Evolutionary conservation across 2,113 vertebrate genomes (phyloP).

Genomic region (Gorilla gorilla): DNA sequence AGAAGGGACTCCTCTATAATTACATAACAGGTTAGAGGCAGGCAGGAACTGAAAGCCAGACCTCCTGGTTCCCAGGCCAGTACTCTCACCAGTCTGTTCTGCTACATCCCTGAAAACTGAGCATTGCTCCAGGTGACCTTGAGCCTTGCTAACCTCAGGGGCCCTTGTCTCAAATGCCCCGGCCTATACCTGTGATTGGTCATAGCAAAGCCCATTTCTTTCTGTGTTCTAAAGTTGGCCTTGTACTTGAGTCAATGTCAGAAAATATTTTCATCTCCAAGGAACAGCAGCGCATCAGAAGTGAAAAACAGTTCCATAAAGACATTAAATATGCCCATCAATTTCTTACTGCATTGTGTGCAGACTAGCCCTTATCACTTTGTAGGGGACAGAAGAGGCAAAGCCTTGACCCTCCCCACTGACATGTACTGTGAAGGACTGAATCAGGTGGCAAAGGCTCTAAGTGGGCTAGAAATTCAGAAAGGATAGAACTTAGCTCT

Average conservation of each 20-base stretch:
- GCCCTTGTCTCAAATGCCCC: not conserved
- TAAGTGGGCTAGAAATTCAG: not conserved
- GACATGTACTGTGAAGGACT: not conserved
- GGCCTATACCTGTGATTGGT: not conserved
- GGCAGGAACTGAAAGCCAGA: not conserved
- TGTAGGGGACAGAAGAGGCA: not conserved
- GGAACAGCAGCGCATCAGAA: not conserved
- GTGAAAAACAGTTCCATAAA: slow-evolving; percentile 9
- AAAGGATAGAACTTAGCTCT: not conserved
- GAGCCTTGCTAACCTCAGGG: not conserved
- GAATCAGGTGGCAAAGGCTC: not conserved
- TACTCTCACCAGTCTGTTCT: not conserved
- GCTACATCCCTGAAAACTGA: not conserved
- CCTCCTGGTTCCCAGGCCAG: not conserved
- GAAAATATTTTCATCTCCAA: slow-evolving; percentile 19
- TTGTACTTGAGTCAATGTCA: not conserved
- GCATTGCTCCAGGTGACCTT: not conserved
- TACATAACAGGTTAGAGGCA: not conserved
- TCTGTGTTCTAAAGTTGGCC: not conserved
- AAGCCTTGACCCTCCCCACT: not conserved
- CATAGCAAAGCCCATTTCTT: not conserved
- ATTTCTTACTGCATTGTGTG: not conserved
- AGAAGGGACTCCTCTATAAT: not conserved
- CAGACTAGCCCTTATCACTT: not conserved
- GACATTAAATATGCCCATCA: not conserved